Evolutionary conservation across 2,113 vertebrate species (phyloP), one percentile per base, ranked within the genome.

Genomic region (Sorex araneus): DNA sequence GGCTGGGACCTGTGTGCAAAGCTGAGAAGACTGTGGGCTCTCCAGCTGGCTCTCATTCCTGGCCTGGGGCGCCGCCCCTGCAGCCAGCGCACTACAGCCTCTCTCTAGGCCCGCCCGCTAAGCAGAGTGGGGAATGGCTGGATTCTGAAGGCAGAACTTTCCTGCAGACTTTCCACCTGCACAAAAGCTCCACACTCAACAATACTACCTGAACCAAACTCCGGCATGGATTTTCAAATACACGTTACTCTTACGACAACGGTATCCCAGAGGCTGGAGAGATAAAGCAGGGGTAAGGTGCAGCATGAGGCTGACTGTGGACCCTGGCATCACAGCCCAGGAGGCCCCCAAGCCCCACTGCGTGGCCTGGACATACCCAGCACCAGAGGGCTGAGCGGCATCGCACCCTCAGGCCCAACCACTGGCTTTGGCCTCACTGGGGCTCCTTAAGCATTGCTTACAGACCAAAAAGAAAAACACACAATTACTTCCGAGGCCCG

Each of bases 401-500:
- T 21, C 6, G 57, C 21, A 60, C 19, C 18, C 18, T 21, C 18
- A 23, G 19, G 57, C 6, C 57, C 57, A 2, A 60, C 5, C 57
- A 21, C 57, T 60, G 18, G 23, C 1, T 60, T 16, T 21, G 57
- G 18, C 19, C 57, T 60, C 18, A 21, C 19, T 23, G 57, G 57
- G 57, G 57, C 57, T 60, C 23, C 57, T 19, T 60, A 23, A 60
- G 19, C 18, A 60, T 4, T 21, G 21, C 57, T 60, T 60, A 23
- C 13, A 60, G 18, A 60, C 57, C 57, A 23, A 23, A 60, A 23
- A 60, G 21, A 60, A 60, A 57, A 57, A 57, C 15, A 57, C 19
- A 60, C 57, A 60, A 21, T 89, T 96, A 95, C 27, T 87, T 76
- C 81, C 77, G 92, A 89, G 94, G 89, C 43, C 81, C n/a, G 32